A percentile compares a stretch with the other conserved stretches of the same genome.
These are phyloP conservation scores for Drosophila sordidula DNA, from an alignment of 2,888 invertebrate species.

Conservation along the genomic window DNA sequence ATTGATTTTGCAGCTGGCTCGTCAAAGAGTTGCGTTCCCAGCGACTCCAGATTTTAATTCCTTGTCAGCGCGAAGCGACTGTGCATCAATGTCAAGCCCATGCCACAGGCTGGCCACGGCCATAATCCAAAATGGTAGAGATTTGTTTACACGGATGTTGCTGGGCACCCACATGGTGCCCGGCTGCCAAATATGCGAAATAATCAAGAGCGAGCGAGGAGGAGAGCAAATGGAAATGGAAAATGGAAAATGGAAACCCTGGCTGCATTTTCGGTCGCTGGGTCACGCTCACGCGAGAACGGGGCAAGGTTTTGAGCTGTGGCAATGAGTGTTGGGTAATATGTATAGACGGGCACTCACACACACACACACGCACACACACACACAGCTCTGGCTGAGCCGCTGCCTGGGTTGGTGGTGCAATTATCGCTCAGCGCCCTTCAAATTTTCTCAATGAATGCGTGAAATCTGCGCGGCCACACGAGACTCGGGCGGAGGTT, in stretches of 20 bases:
- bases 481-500: neutral
- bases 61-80: constrained; percentile 10
- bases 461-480: constrained; percentile 60
- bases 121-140: constrained; percentile 57
- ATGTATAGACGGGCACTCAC: constrained; percentile 6
- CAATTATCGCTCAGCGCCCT: constrained; percentile 72
- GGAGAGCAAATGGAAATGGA: constrained; percentile 3
- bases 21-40: constrained; percentile 28
- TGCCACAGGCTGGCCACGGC: neutral
- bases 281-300: constrained; percentile 31
- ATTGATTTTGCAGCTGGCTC: constrained; percentile 25
- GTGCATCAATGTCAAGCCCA: constrained; percentile 26
- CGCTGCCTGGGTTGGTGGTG: constrained; percentile 54
- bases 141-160: constrained; percentile 51
- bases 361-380: constrained; percentile 5
- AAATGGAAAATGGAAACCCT: constrained; percentile 17
- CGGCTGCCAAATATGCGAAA: constrained; percentile 15
- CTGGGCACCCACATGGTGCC: constrained; percentile 4
- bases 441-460: constrained; percentile 71
- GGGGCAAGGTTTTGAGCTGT: constrained; percentile 10
- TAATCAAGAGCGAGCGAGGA: neutral
- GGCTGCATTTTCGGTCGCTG: constrained; percentile 46
- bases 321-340: constrained; percentile 1
- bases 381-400: neutral
- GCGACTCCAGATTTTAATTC: constrained; percentile 8